Evolutionary conservation across 2,113 vertebrate genomes (phyloP), one percentile per base, ranked within the genome.

Genomic region (Rafetus swinhoei): DNA sequence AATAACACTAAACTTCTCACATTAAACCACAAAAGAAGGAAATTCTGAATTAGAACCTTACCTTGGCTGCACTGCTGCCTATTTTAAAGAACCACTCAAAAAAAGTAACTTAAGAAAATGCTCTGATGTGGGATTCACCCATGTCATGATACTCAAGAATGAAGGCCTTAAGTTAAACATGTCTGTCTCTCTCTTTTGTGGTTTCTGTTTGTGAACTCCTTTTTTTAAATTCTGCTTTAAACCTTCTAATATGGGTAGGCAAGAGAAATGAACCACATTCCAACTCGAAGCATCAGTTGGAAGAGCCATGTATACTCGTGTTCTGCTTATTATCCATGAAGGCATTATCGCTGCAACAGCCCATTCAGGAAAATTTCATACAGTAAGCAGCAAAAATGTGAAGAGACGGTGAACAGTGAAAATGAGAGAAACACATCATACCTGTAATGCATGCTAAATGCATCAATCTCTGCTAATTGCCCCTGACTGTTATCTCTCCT

Each of bases 111-210:
- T 15, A n/a, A 80, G 74, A 25, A 84, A 79, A 4, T n/a, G 76
- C 54, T 95, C 77, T 93, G 91, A 94, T 94, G 90, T 93, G 86
- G 92, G 86, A 10, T 39, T 81, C 86, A 72, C 54, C 16, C 39
- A 24, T 79, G 65, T 53, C 87, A 86, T 1, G 2, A 29, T 55
- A 62, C 50, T 84, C 92, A 32, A 65, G 90, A 91, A 19, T 22
- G 56, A 59, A 56, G 22, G 55, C 56, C n/a, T 86, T 85, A 83
- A 92, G 90, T 93, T 56, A 88, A 94, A 74, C 39, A 69, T n/a
- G 2, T 22, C 5, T 88, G 19, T 91, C 85, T 87, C 52, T 74
- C 53, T 91, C 87, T 88, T 27, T 74, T 95, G 84, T 85, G 65
- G 82, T 84, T 96, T 93, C 10, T 88, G 54, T 55, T 24, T 72